Evolutionary conservation across 2,797 vertebrate genomes (phyloP).

Genomic region (Mallotus villosus): DNA sequence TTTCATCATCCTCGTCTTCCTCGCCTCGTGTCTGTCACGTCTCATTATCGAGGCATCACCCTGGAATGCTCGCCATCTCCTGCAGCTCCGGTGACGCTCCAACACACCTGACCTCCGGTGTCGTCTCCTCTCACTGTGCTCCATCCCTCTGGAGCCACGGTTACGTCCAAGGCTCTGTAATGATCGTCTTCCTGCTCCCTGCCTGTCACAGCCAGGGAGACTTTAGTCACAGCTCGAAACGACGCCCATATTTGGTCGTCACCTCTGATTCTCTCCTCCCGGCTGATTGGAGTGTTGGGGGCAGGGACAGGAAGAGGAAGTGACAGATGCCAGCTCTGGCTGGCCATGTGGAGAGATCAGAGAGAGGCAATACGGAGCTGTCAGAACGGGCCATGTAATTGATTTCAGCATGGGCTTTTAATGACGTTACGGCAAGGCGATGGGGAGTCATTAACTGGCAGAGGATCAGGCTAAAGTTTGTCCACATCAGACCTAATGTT

Average conservation of each 20-base stretch:
- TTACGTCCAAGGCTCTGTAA: background rate
- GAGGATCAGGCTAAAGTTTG: slow-evolving; percentile 7
- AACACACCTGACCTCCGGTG: slow-evolving; percentile 27
- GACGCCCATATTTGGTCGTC: slow-evolving; percentile 37
- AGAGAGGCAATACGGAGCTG: slow-evolving; percentile 33
- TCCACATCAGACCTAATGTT: background rate
- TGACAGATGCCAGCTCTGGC: slow-evolving; percentile 10
- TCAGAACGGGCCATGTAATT: slow-evolving; percentile 44
- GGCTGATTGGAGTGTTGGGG: slow-evolving; percentile 31
- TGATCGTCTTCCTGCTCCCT: slow-evolving; percentile 21
- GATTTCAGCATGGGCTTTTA: slow-evolving; percentile 45
- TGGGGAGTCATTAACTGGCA: slow-evolving; percentile 34
- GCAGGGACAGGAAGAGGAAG: slow-evolving; percentile 41
- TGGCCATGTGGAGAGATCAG: background rate
- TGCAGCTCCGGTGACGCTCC: slow-evolving; percentile 8
- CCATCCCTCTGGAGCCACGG: slow-evolving; percentile 4
- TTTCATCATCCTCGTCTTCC: background rate
- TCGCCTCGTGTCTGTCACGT: background rate
- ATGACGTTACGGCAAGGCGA: slow-evolving; percentile 41
- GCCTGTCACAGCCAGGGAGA: slow-evolving; percentile 9
- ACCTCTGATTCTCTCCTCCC: slow-evolving; percentile 9
- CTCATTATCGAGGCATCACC: slow-evolving; percentile 37
- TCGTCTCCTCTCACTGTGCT: slow-evolving; percentile 17
- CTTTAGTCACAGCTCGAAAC: slow-evolving; percentile 21
- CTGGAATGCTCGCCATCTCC: slow-evolving; percentile 7